Evolutionary conservation across 1,140 invertebrate species (phyloP).

Genomic region (Arion vulgaris): DNA sequence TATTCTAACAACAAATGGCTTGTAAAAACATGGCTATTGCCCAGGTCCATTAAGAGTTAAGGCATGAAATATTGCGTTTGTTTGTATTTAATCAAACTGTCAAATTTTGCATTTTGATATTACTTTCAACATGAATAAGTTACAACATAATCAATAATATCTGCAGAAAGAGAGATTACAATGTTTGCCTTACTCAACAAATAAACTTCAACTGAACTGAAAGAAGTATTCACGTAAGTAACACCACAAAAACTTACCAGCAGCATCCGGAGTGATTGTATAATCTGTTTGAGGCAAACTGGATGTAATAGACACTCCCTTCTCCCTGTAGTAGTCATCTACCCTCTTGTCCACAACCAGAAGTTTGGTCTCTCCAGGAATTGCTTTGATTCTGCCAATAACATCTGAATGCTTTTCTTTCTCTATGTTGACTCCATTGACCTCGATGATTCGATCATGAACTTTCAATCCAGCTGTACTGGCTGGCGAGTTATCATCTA

Average conservation of each 20-base stretch:
- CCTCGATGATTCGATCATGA: constrained; percentile 90
- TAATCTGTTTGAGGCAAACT: constrained; percentile 75
- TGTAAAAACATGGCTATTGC: no score
- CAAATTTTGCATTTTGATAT: no score
- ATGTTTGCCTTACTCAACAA: no score
- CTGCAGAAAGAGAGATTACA: no score
- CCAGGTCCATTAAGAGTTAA: no score
- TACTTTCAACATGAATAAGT: no score
- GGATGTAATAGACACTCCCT: constrained; percentile 78
- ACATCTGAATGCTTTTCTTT: constrained; percentile 93
- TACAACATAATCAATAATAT: no score
- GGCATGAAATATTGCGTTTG: no score
- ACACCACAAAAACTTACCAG: constrained; percentile 14
- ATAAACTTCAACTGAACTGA: no score
- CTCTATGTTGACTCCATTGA: constrained; percentile 80
- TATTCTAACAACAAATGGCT: no score
- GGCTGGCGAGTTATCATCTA: constrained; percentile 93
- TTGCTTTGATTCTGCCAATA: constrained; percentile 79
- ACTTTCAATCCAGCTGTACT: constrained; percentile 89
- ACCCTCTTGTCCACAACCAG: constrained; percentile 89
- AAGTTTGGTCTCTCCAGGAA: constrained; percentile 88
- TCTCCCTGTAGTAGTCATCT: constrained; percentile 82
- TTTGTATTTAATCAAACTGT: no score
- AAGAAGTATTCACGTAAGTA: no score
- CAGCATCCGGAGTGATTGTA: constrained; percentile 21